Evolutionary conservation across 2,888 invertebrate genomes (phyloP).

Genomic region (Phengaris arion): DNA sequence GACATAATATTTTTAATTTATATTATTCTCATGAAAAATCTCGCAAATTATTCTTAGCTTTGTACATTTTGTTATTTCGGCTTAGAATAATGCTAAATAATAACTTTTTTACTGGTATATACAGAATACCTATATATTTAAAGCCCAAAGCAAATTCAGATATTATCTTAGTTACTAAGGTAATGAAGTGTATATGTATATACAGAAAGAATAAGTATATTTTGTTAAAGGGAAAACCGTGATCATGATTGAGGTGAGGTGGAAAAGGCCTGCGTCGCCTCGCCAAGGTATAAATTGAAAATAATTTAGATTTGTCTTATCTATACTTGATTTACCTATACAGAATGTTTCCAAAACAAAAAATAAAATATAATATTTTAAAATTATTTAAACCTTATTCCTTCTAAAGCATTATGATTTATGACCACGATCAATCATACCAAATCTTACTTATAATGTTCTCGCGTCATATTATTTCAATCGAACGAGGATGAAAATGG

Average conservation of each 20-base stretch:
- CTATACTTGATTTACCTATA: too few relatives aligned
- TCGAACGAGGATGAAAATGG: neutral
- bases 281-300: too few relatives aligned
- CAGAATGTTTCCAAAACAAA: too few relatives aligned
- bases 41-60: neutral
- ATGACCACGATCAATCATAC: neutral
- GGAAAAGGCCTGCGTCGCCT: too few relatives aligned
- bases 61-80: neutral
- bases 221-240: too few relatives aligned
- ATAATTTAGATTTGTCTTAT: too few relatives aligned
- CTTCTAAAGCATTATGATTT: too few relatives aligned
- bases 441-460: neutral
- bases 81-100: conserved; percentile 7
- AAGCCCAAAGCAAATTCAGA: neutral
- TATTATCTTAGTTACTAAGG: neutral
- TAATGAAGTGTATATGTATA: too few relatives aligned
- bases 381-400: too few relatives aligned
- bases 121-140: neutral
- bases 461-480: conserved; percentile 2
- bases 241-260: too few relatives aligned
- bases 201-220: too few relatives aligned
- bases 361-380: too few relatives aligned
- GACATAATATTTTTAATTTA: conserved; percentile 11
- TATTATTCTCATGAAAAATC: conserved; percentile 9
- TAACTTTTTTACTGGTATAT: neutral